Evolutionary conservation across 2,113 vertebrate species (phyloP).

Genomic region (Bufo gargarizans): DNA sequence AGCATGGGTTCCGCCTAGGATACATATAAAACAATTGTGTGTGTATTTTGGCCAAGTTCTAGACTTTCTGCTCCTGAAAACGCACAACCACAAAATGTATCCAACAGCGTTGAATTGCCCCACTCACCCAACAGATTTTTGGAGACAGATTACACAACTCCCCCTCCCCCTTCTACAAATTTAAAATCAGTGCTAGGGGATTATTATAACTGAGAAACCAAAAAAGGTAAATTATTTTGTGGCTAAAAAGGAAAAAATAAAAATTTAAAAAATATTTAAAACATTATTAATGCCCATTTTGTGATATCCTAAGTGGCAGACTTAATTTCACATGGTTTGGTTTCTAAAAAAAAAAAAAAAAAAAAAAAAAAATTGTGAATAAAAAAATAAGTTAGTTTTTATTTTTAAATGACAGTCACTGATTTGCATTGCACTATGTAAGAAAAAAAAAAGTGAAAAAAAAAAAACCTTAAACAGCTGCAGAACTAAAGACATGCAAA

Average conservation of each 20-base stretch:
- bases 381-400: constrained; percentile 76
- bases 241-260: constrained; percentile 80
- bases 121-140: background rate
- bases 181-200: constrained; percentile 9
- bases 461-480: constrained; percentile 60
- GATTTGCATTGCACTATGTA: constrained; percentile 77
- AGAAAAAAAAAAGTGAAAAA: constrained; percentile 28
- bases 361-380: constrained; percentile 60
- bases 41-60: background rate
- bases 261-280: constrained; percentile 78
- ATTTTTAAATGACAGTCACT: background rate
- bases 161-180: background rate
- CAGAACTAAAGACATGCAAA: constrained; percentile 47
- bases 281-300: constrained; percentile 89
- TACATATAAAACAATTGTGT: background rate
- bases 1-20: background rate
- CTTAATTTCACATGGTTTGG: constrained; percentile 87
- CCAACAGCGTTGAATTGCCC: background rate
- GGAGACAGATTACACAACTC: background rate
- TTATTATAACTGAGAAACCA: constrained; percentile 69
- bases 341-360: constrained; percentile 77
- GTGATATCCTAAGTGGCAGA: constrained; percentile 83
- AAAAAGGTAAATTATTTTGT: constrained; percentile 75
- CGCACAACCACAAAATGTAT: background rate
- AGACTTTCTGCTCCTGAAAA: background rate